phyloP scores from a whole-genome alignment of 2,797 vertebrate genomes.

The Myotis planiceps region DNA sequence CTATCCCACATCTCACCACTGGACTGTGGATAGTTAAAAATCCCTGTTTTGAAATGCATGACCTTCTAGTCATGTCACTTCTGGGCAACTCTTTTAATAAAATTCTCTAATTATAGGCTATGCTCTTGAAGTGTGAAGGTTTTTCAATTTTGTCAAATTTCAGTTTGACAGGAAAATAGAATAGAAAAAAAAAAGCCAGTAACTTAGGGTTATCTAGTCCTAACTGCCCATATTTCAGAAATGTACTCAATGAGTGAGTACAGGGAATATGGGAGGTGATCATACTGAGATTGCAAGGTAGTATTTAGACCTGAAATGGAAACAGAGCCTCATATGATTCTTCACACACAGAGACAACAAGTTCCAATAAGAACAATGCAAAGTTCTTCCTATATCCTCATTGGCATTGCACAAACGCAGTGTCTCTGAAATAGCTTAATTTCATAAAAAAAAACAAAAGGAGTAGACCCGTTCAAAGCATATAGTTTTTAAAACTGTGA shows the following conservation, averaged over 20 bases:
- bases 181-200: neutral
- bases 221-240: neutral
- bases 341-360: neutral
- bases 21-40: neutral
- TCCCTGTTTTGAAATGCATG: neutral
- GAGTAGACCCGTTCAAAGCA: neutral
- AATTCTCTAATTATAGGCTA: neutral
- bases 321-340: neutral
- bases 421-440: slow-evolving; percentile 2
- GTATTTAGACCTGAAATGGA: slow-evolving; percentile 4
- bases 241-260: neutral
- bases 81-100: slow-evolving; percentile 23
- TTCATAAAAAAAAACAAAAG: slow-evolving; percentile 16
- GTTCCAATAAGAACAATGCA: neutral
- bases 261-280: neutral
- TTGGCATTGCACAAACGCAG: neutral
- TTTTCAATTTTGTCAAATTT: slow-evolving; percentile 36
- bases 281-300: neutral
- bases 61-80: neutral
- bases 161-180: neutral
- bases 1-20: neutral
- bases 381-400: neutral
- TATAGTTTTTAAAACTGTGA: neutral
- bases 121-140: slow-evolving; percentile 26
- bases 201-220: neutral